Base-by-base conservation (phyloP, 1,140 invertebrate genomes). In the Achatina immaculata region DNA sequence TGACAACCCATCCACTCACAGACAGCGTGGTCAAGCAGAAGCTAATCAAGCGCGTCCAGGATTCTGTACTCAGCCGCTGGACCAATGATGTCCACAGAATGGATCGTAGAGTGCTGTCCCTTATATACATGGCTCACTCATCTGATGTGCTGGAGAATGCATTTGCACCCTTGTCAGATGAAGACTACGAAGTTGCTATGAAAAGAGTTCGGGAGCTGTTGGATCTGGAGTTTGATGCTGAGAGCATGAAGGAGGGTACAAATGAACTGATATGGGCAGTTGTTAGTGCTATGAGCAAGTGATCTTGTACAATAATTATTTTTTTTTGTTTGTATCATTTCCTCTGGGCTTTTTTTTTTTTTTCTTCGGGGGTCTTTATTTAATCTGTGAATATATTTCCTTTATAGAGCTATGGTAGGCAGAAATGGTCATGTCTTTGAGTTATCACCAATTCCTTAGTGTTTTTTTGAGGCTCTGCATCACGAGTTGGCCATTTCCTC, bases 81-180 rank as follows among this genome's bases (percentile, higher is more conserved):
- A 96, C 98, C 24, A 99, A 99, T 83, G 98, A 99, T 93, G 95
- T 98, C 0, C 97, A 99, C 86, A 95, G 98, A 78, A 99, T 99
- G 95, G 98, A 99, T 88, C 97, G 96, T 90, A 93, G 98, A 66
- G 95, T 96, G 83, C 91, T 99, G 83, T 95, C 98, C 34, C 93
- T 99, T 71, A 94, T 99, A 86, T 96, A 98, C 90, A 93, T 99
- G 74, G 97, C 98, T 34, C 98, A 99, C 91, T 96, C 98, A 24
- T 98, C 98, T 69, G 98, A 99, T 92, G 98, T 99, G 24, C 93
- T 99, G 7, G 99, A 99, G 92, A 99, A 99, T 92, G 99, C 99
- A n/a, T 99, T 99, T 92, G 97, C 96, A 34, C 97, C 98, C 0
- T 93, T 99, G 1, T 98, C 96, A 58, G 98, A 99, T 91, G 97